These are phyloP conservation scores for Malthinus seriepunctatus DNA, from an alignment of 2,888 invertebrate genomes.

Conservation along the genomic window DNA sequence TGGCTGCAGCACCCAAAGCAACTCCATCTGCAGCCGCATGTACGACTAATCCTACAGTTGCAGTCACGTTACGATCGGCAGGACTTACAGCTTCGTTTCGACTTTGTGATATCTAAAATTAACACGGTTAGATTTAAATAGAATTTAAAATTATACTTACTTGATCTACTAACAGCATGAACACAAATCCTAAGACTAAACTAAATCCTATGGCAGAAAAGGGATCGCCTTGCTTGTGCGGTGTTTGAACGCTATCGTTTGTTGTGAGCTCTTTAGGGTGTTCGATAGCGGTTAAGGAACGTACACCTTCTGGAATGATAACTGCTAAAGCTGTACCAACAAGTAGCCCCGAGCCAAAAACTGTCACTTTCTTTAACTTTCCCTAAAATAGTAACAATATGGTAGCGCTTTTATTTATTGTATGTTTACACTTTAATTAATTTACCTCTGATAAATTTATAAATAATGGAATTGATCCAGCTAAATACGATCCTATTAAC, in stretches of 20 bases:
- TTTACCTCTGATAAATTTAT: constrained; percentile 92
- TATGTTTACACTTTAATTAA: constrained; percentile 31
- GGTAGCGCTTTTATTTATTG: neutral
- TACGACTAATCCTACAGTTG: constrained; percentile 95
- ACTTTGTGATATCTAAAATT: constrained; percentile 56
- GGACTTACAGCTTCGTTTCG: constrained; percentile 64
- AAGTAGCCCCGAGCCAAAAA: constrained; percentile 94
- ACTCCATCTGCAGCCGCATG: constrained; percentile 99
- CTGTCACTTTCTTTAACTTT: constrained; percentile 89
- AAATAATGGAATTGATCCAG: constrained; percentile 93
- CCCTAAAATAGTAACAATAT: constrained; percentile 62
- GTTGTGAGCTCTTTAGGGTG: constrained; percentile 36
- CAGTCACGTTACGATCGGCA: constrained; percentile 80
- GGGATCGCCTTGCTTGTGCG: constrained; percentile 59
- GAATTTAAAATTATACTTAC: constrained; percentile 34
- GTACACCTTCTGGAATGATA: constrained; percentile 98
- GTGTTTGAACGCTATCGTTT: constrained; percentile 52
- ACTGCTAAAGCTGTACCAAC: constrained; percentile 98
- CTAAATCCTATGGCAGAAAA: constrained; percentile 89
- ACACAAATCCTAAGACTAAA: constrained; percentile 92
- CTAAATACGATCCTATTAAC: constrained; percentile 93
- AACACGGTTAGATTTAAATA: neutral
- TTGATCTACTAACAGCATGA: constrained; percentile 97
- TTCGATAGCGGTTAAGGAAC: constrained; percentile 63
- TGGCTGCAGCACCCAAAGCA: constrained; percentile 97